Conservation (phyloP, 2,888 invertebrate genomes). For the Elaeidobius kamerunicus region DNA sequence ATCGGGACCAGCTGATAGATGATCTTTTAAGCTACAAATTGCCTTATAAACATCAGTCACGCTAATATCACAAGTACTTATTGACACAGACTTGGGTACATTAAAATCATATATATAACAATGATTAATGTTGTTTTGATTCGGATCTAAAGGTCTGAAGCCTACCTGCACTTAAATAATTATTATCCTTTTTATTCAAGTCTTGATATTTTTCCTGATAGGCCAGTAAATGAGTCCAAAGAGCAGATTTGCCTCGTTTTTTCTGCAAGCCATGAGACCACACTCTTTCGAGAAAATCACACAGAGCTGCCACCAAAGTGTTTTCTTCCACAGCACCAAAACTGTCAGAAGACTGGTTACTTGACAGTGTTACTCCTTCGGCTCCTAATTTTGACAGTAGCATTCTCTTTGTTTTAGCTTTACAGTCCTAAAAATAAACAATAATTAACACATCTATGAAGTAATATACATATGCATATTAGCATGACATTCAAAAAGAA, state of each 20-base stretch:
- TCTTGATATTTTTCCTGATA: slow-evolving; percentile 78
- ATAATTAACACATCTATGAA: too few species aligned
- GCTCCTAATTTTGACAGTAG: slow-evolving; percentile 98
- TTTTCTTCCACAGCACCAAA: slow-evolving; percentile 87
- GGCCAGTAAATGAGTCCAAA: slow-evolving; percentile 93
- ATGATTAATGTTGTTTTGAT: not conserved
- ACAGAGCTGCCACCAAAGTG: slow-evolving; percentile 95
- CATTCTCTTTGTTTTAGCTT: slow-evolving; percentile 96
- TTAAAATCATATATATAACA: not conserved
- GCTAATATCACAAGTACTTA: not conserved
- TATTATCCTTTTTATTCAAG: slow-evolving; percentile 60
- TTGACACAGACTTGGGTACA: not conserved
- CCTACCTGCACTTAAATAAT: slow-evolving; percentile 44
- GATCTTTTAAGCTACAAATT: too few species aligned
- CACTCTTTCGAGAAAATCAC: slow-evolving; percentile 92
- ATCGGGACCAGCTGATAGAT: too few species aligned
- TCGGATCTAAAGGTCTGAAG: not conserved
- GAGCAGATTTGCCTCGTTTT: slow-evolving; percentile 94
- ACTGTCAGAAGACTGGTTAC: slow-evolving; percentile 74
- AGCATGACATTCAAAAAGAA: slow-evolving; percentile 3
- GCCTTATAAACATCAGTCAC: too few species aligned
- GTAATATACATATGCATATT: too few species aligned
- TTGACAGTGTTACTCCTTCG: slow-evolving; percentile 87
- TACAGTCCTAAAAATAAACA: slow-evolving; percentile 78
- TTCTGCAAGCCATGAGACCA: slow-evolving; percentile 97